Conservation (phyloP, 1,140 invertebrate genomes). For the Penaeus vannamei region DNA sequence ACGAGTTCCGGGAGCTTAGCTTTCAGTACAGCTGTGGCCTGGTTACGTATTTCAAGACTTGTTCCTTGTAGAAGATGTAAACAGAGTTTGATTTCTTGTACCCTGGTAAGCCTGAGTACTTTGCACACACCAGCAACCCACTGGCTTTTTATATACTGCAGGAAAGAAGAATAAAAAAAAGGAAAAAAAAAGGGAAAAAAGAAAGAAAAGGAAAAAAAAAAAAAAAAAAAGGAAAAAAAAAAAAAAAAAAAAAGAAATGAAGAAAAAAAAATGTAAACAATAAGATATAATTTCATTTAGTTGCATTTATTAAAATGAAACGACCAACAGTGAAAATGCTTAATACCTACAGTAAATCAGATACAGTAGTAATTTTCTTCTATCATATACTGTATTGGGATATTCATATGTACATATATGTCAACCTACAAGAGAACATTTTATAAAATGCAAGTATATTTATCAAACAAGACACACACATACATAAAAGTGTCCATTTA, state of each 20-base stretch:
- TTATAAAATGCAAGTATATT: too few relatives aligned
- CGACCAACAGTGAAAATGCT: too few relatives aligned
- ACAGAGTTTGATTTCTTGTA: conserved; percentile 91
- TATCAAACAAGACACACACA: too few relatives aligned
- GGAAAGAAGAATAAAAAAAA: conserved; percentile 6
- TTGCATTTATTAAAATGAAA: conserved; percentile 3
- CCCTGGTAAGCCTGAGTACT: conserved; percentile 84
- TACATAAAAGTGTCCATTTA: too few relatives aligned
- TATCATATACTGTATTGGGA: too few relatives aligned
- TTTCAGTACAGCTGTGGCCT: conserved; percentile 84
- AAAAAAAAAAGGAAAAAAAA: not conserved
- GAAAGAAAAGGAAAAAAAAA: not conserved
- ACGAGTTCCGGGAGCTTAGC: conserved; percentile 88
- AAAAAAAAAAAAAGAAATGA: not conserved
- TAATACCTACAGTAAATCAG: too few relatives aligned
- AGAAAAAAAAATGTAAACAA: not conserved
- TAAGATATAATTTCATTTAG: conserved; percentile 27
- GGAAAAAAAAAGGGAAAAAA: not conserved
- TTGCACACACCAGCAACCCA: conserved; percentile 77
- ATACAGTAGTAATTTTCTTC: too few relatives aligned
- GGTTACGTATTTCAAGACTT: conserved; percentile 80
- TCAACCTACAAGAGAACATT: too few relatives aligned
- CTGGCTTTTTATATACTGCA: conserved; percentile 60
- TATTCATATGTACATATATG: too few relatives aligned
- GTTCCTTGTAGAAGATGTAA: conserved; percentile 86